Base-by-base conservation (phyloP, 2,797 vertebrate genomes). In the Spinibarbus caldwelli region DNA sequence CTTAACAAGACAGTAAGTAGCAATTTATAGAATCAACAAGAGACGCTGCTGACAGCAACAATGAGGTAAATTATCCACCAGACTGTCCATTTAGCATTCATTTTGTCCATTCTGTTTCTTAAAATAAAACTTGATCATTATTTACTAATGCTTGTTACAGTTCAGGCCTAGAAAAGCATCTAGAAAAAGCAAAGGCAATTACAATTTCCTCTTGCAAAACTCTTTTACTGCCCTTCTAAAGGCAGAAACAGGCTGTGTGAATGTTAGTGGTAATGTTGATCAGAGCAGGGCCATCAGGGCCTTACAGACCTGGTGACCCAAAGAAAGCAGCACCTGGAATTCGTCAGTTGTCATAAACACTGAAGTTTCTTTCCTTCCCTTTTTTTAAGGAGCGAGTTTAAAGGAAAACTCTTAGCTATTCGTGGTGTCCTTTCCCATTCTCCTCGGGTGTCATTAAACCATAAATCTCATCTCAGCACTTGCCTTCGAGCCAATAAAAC, bases 391-490 rank as follows among this genome's bases (percentile, higher is more conserved):
- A 91, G 88, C 87, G 86, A 83, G 93, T 95, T 94, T 94, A 94
- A 96, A 95, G 89, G 80, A 90, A 92, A 94, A 91, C 88, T 87
- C 92, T 87, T 62, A 54, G 87, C 91, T 90, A 93, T 96, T 96
- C 92, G 94, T 87, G 85, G 89, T 82, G 59, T 86, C 41, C 90
- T 87, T 90, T 87, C 90, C 86, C 87, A 93, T 93, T 92, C 93
- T 93, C 91, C 87, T 92, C 92, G 86, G 87, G 90, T 93, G 95
- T 94, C 94, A 92, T 93, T 95, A 96, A 96, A 93, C 87, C 91
- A 95, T 95, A 96, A 95, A 96, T 95, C 92, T 95, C 85, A 95
- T 95, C 92, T 94, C 87, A 85, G 92, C 88, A 70, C 86, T 89
- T 90, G 78, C 85, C 85, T 90, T 59, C 89, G 87, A 52, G 90